Percentiles rank a stretch among this genome's conserved stretches.
Evolutionary conservation across 2,888 invertebrate species (phyloP).

Genomic region (Brachypterus glaber): DNA sequence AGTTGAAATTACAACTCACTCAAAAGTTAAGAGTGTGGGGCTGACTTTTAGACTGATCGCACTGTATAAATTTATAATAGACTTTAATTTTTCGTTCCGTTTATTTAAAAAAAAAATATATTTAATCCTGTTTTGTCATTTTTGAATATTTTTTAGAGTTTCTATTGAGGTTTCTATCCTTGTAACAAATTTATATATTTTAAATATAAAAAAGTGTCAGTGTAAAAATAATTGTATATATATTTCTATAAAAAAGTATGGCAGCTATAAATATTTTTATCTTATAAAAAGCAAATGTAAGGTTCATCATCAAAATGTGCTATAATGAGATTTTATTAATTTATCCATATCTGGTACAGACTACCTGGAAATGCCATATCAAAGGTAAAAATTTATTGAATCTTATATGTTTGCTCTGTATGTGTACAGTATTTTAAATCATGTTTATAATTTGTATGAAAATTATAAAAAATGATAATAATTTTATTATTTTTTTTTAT

Average conservation of each 20-base stretch:
- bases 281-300: constrained; percentile 30
- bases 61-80: no score
- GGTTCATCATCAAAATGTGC: constrained; percentile 34
- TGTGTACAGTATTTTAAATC: constrained; percentile 72
- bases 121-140: no score
- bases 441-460: constrained; percentile 79
- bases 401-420: constrained; percentile 41
- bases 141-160: no score
- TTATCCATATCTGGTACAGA: constrained; percentile 42
- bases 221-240: constrained; percentile 34
- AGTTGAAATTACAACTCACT: no score
- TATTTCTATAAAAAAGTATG: constrained; percentile 36
- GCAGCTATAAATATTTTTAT: constrained; percentile 39
- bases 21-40: no score
- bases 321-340: constrained; percentile 36
- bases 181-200: constrained; percentile 28
- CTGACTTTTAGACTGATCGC: no score
- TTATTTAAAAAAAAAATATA: no score
- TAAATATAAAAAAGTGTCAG: constrained; percentile 33
- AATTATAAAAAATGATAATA: constrained; percentile 49
- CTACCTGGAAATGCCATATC: constrained; percentile 43
- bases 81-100: no score
- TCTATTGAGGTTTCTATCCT: no score
- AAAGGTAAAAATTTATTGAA: constrained; percentile 35
- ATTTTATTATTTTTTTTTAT: constrained; percentile 15